These are phyloP conservation scores for Stegodyphus mimosarum DNA, from an alignment of 1,140 invertebrate species.

Conservation along the genomic window DNA sequence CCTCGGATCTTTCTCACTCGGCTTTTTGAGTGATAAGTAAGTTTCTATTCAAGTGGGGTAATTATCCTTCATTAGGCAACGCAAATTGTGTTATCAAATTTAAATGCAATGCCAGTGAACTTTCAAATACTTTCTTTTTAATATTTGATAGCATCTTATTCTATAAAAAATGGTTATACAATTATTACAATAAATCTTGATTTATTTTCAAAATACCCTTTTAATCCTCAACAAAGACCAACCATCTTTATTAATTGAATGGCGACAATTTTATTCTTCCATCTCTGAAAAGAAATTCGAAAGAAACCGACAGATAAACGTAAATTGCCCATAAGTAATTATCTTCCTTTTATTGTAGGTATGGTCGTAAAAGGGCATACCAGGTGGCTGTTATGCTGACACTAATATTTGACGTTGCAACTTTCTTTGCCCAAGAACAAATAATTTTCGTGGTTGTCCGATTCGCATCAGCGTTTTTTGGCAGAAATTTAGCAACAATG, in stretches of 20 bases:
- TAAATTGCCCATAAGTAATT: no score
- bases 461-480: background rate
- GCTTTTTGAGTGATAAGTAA: slow-evolving; percentile 4
- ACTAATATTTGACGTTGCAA: background rate
- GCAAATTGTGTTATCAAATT: background rate
- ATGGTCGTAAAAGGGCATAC: background rate
- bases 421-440: background rate
- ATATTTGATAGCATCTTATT: no score
- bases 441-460: background rate
- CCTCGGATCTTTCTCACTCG: background rate
- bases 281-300: no score
- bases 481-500: background rate
- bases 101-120: background rate
- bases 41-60: background rate
- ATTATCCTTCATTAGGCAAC: background rate
- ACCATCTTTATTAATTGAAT: no score
- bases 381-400: background rate
- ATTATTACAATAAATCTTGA: no score
- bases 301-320: no score
- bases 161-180: no score
- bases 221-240: no score
- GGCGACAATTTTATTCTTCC: no score
- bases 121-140: background rate
- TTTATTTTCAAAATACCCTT: no score
- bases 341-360: background rate